Percentiles rank a stretch among this genome's conserved stretches.
Conservation (phyloP, 2,888 invertebrate genomes). For the Petrophora chlorosata region DNA sequence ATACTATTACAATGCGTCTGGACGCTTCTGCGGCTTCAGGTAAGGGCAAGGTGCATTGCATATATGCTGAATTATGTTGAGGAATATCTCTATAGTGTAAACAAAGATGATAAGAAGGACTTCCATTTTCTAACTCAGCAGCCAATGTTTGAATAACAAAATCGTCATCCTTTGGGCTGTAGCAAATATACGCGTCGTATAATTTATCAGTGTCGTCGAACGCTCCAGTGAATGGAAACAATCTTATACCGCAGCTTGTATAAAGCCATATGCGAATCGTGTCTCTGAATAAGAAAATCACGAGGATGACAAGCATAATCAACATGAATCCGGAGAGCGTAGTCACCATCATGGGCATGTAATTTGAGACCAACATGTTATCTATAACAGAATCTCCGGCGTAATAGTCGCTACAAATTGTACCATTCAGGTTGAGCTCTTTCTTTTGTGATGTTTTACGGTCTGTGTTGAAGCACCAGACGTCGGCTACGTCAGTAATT, state of each 20-base stretch:
- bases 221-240: constrained; percentile 88
- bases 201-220: constrained; percentile 93
- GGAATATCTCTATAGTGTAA: constrained; percentile 95
- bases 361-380: constrained; percentile 91
- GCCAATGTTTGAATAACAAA: constrained; percentile 94
- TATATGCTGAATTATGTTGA: constrained; percentile 86
- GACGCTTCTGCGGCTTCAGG: constrained; percentile 95
- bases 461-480: constrained; percentile 90
- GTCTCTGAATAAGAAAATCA: constrained; percentile 93
- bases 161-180: constrained; percentile 96
- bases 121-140: constrained; percentile 92
- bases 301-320: constrained; percentile 89
- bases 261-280: constrained; percentile 94
- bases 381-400: constrained; percentile 92
- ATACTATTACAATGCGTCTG: constrained; percentile 91
- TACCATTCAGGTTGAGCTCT: constrained; percentile 91
- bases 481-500: constrained; percentile 88
- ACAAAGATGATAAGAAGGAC: constrained; percentile 91
- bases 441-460: constrained; percentile 88
- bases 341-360: constrained; percentile 92
- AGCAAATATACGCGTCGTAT: constrained; percentile 97
- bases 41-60: constrained; percentile 89
- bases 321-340: constrained; percentile 90
- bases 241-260: constrained; percentile 92
- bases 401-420: constrained; percentile 93